Evolutionary conservation across 1,140 invertebrate species (phyloP), one percentile per base, ranked within the genome.

Genomic region (Oedothorax gibbosus): DNA sequence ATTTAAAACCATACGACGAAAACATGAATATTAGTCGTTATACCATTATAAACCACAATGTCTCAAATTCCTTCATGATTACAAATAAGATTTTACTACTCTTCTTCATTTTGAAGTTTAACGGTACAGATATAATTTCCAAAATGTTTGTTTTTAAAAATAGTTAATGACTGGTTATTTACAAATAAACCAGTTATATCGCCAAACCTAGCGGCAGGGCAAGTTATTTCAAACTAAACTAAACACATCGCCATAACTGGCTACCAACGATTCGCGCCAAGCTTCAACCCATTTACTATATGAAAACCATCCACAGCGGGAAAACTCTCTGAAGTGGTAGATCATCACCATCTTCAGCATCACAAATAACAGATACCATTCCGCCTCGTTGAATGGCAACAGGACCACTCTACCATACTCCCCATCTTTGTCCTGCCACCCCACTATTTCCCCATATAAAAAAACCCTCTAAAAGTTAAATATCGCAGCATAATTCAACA

Each of bases 291-390:
- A 75, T 21, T 10, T 14, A 54, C 15, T 49, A 51, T 2, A 71
- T 18, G 11, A 10, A 12, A 53, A 15, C 35, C 49, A 35, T 71
- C 14, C 53, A 60, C n/a, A 57, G 68, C 54, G 18, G 10, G 49
- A 50, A 81, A 18, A 53, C 71, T 21, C 35, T 81, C 65, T 82
- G 66, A 82, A 82, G 80, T 72, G 80, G 68, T 5, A 71, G 49
- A 82, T 82, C 80, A 82, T 73, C 80, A 54, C 69, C 57, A 64
- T 82, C 53, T 73, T 82, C 73, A 82, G 80, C 80, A 82, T 82
- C 49, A 82, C 80, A 82, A 82, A 82, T 73, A 73, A 82, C 21
- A 82, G 78, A 82, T 68, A 79, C 56, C 51, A 82, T 82, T 82
- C 80, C 80, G 64, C 68, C 69, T 60, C 69, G 49, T 71, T 73